phyloP scores from a whole-genome alignment of 1,140 invertebrate genomes.

The Rhysida immarginata region DNA sequence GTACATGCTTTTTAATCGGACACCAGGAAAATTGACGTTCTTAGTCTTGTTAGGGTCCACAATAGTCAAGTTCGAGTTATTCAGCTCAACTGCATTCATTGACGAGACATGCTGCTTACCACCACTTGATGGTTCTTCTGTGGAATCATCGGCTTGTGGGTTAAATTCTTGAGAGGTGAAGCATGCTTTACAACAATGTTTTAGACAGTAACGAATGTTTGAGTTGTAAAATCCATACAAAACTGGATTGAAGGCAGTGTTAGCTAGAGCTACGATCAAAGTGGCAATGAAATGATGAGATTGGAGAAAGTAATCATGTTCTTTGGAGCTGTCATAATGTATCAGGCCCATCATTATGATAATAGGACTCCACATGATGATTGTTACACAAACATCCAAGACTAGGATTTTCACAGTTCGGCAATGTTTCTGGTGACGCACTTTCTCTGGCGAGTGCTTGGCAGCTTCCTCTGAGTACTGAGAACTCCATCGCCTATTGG shows the following conservation, averaged over 20 bases:
- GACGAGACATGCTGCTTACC: too few species aligned
- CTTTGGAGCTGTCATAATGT: slow-evolving; percentile 4
- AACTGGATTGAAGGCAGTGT: not conserved
- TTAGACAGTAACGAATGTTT: not conserved
- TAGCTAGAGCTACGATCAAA: not conserved
- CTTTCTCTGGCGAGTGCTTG: not conserved
- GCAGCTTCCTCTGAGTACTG: not conserved
- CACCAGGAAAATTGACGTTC: too few species aligned
- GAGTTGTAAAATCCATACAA: slow-evolving; percentile 3
- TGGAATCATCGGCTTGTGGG: too few species aligned
- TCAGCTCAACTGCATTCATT: too few species aligned
- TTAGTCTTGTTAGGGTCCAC: too few species aligned
- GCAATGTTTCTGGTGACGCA: not conserved
- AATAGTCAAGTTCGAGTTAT: too few species aligned
- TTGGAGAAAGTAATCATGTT: not conserved
- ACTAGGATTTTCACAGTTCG: slow-evolving; percentile 1
- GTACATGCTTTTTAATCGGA: too few species aligned
- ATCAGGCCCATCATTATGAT: slow-evolving; percentile 3
- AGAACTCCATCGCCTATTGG: not conserved
- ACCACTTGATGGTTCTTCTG: too few species aligned
- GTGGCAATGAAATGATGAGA: not conserved
- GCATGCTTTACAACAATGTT: too few species aligned
- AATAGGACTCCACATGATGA: slow-evolving; percentile 1
- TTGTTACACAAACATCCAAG: not conserved
- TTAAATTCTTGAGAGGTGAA: too few species aligned